Evolutionary conservation across 2,888 invertebrate species (phyloP).

Genomic region (Volucella inanis): DNA sequence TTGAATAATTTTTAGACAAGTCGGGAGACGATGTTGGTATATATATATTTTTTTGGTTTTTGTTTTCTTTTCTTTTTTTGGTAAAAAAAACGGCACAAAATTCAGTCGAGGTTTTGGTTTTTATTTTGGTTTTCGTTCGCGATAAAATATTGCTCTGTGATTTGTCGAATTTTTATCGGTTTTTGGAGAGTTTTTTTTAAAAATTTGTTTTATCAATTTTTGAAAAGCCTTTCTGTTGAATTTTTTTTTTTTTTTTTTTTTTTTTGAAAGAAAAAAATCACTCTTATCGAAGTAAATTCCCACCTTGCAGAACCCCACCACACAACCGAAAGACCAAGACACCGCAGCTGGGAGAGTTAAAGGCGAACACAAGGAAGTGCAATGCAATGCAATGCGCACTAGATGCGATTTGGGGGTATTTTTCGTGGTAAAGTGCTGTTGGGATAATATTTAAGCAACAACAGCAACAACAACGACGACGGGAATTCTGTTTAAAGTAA

Average conservation of each 20-base stretch:
- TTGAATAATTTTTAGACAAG: conserved; percentile 29
- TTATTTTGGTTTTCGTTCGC: conserved; percentile 7
- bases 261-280: too few relatives aligned
- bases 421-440: conserved; percentile 36
- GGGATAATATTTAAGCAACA: conserved; percentile 18
- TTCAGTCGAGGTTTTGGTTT: conserved; percentile 69
- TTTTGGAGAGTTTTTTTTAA: conserved; percentile 7
- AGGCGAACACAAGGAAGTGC: conserved; percentile 63
- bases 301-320: conserved; percentile 69
- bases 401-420: conserved; percentile 51
- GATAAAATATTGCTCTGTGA: conserved; percentile 72
- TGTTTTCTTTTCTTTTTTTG: conserved; percentile 34
- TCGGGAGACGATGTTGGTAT: conserved; percentile 31
- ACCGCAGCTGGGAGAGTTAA: conserved; percentile 63
- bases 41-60: conserved; percentile 16
- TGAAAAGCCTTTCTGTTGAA: too few relatives aligned
- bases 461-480: conserved; percentile 18
- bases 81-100: conserved; percentile 71
- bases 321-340: conserved; percentile 69
- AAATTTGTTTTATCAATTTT: background rate
- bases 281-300: conserved; percentile 66
- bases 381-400: conserved; percentile 70
- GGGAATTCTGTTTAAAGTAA: conserved; percentile 31
- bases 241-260: too few relatives aligned
- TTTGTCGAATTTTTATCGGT: conserved; percentile 49